Conservation (phyloP, 2,888 invertebrate genomes). For the Torymus aiolomorphi region DNA sequence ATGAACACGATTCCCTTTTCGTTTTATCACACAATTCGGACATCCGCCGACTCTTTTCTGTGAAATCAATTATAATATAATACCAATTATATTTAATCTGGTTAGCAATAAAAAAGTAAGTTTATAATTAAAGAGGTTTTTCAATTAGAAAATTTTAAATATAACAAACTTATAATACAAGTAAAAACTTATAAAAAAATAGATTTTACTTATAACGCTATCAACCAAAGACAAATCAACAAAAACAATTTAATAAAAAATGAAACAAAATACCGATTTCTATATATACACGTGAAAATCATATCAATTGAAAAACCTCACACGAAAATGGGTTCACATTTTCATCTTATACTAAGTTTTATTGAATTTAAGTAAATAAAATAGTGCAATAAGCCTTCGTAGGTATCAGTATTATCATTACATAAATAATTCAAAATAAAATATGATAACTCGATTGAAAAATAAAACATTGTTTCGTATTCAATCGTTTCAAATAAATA, state of each 20-base stretch:
- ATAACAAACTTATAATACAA: not conserved
- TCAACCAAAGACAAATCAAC: not conserved
- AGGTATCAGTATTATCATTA: too few species aligned
- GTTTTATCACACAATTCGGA: conserved; percentile 20
- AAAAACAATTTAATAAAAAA: conserved; percentile 30
- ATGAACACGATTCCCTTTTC: conserved; percentile 7
- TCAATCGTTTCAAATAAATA: not conserved
- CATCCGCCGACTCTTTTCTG: not conserved
- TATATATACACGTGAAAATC: too few species aligned
- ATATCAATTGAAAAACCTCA: conserved; percentile 15
- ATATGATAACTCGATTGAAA: not conserved
- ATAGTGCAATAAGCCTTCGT: too few species aligned
- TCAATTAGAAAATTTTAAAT: conserved; percentile 19
- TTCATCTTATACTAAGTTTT: too few species aligned
- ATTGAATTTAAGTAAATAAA: too few species aligned
- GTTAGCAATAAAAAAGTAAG: not conserved
- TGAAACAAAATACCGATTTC: conserved; percentile 10
- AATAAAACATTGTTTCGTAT: conserved; percentile 4
- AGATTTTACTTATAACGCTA: conserved; percentile 1
- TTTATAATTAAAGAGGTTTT: conserved; percentile 6
- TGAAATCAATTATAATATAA: conserved; percentile 6
- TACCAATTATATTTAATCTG: not conserved
- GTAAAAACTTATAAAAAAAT: conserved; percentile 17
- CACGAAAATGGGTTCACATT: not conserved
- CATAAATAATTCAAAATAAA: too few species aligned